Conservation (phyloP, 2,888 invertebrate genomes). For the Parnassius mnemosyne region DNA sequence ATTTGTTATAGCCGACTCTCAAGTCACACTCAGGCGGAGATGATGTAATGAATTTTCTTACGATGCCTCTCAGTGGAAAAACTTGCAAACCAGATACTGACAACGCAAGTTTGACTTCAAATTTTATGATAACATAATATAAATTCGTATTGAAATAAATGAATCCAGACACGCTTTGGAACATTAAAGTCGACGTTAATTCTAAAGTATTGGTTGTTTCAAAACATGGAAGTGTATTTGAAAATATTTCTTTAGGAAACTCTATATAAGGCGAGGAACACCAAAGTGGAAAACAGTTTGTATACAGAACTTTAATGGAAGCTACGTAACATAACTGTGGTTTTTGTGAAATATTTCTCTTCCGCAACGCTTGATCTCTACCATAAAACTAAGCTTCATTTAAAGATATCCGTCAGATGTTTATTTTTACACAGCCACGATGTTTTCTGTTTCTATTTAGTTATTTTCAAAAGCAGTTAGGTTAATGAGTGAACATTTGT, state of each 20-base stretch:
- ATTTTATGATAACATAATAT: too few species aligned
- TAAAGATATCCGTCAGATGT: conserved; percentile 40
- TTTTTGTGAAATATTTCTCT: conserved; percentile 34
- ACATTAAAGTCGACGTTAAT: not conserved
- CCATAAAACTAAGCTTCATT: conserved; percentile 37
- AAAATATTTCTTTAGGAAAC: conserved; percentile 1
- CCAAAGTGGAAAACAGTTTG: conserved; percentile 5
- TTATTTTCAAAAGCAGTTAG: conserved; percentile 11
- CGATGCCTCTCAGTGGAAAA: too few species aligned
- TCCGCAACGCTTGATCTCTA: conserved; percentile 36
- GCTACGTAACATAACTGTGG: conserved; percentile 31
- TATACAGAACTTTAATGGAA: conserved; percentile 16
- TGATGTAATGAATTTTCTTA: too few species aligned
- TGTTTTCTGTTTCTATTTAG: conserved; percentile 32
- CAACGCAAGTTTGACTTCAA: too few species aligned
- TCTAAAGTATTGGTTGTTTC: too few species aligned
- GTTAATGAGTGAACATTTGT: not conserved
- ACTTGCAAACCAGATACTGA: too few species aligned
- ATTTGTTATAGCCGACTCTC: too few species aligned
- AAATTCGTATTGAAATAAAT: not conserved
- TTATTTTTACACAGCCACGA: conserved; percentile 38
- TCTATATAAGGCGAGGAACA: not conserved
- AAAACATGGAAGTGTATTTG: not conserved
- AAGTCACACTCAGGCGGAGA: too few species aligned
- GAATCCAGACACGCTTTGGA: not conserved